These are phyloP conservation scores for Dissostichus mawsoni DNA, from an alignment of 2,113 vertebrate genomes.

Conservation along the genomic window DNA sequence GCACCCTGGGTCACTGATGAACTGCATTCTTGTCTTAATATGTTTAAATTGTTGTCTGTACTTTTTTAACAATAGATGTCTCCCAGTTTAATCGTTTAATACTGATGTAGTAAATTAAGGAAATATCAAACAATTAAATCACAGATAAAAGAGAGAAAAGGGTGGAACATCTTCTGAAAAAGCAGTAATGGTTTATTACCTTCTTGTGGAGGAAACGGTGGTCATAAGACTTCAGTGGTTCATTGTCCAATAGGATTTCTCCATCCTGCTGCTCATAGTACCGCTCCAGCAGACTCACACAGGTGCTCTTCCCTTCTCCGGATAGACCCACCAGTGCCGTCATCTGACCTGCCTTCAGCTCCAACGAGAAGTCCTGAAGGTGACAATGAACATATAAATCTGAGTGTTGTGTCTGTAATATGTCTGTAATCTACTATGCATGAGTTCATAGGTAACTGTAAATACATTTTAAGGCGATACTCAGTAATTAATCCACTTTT, in stretches of 20 bases:
- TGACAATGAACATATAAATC: background rate
- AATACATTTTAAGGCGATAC: background rate
- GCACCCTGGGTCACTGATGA: background rate
- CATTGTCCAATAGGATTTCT: slow-evolving; percentile 77
- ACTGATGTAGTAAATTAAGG: background rate
- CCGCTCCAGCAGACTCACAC: slow-evolving; percentile 82
- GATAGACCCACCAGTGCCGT: slow-evolving; percentile 87
- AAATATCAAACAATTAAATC: background rate
- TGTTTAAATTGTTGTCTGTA: background rate
- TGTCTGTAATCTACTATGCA: background rate
- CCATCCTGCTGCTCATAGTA: slow-evolving; percentile 80
- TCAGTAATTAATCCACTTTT: background rate
- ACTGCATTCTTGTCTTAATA: background rate
- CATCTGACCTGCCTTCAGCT: slow-evolving; percentile 80
- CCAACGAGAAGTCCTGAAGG: slow-evolving; percentile 78
- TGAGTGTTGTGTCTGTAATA: background rate
- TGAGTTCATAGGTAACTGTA: background rate
- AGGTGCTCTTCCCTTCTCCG: slow-evolving; percentile 87
- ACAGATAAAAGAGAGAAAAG: background rate
- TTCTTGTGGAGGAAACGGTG: slow-evolving; percentile 82
- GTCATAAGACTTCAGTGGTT: slow-evolving; percentile 75
- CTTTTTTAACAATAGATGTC: background rate
- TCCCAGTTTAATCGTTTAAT: too few species aligned
- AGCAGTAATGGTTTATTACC: slow-evolving; percentile 58
- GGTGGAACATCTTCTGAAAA: background rate